A percentile compares a stretch with the other conserved stretches of the same genome.
Evolutionary conservation across 2,797 vertebrate genomes (phyloP).

Genomic region (Lepilemur septentrionalis): DNA sequence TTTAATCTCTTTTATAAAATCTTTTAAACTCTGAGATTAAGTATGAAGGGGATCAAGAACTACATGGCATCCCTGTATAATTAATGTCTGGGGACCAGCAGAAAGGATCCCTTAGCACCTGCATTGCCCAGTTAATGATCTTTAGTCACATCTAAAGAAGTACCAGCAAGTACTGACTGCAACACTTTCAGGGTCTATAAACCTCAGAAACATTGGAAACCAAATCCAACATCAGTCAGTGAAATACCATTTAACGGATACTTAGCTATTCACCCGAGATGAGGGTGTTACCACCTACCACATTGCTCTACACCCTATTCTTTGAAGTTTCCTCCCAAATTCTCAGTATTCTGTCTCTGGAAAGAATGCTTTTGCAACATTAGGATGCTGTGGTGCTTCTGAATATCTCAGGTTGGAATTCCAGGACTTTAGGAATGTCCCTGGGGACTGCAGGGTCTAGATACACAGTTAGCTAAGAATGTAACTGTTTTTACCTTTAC

Average conservation of each 20-base stretch:
- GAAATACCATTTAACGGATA: background rate
- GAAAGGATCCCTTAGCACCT: background rate
- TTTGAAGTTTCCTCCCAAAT: background rate
- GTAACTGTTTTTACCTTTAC: background rate
- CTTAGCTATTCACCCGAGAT: background rate
- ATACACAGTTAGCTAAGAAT: background rate
- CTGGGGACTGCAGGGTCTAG: background rate
- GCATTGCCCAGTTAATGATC: background rate
- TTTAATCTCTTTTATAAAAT: conserved; percentile 34
- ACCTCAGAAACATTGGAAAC: background rate
- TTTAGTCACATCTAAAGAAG: background rate
- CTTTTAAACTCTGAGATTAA: conserved; percentile 26
- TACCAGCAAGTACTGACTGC: background rate
- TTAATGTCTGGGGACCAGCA: background rate
- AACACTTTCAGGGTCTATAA: background rate
- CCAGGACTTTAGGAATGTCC: background rate
- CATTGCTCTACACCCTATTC: background rate
- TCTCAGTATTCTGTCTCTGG: background rate
- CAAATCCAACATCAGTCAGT: background rate
- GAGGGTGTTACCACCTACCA: background rate
- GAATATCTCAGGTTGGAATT: background rate
- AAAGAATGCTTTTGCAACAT: background rate
- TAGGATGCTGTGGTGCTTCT: background rate
- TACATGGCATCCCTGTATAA: background rate
- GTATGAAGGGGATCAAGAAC: background rate